Evolutionary conservation across 2,113 vertebrate genomes (phyloP), one percentile per base, ranked within the genome.

Genomic region (Caretta caretta): DNA sequence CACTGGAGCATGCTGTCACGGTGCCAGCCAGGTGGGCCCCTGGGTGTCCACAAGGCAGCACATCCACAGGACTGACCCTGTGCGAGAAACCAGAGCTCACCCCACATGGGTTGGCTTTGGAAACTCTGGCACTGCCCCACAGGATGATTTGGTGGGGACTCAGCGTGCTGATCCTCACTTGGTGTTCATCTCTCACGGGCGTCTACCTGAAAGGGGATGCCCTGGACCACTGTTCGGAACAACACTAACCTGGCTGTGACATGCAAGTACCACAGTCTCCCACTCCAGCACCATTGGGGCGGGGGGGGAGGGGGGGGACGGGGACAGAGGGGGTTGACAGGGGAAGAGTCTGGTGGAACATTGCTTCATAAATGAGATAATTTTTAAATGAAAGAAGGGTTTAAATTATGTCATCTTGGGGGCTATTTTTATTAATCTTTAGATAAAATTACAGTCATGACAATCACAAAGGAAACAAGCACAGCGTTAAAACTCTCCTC

Each of bases 251-350:
- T 38, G 65, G 65, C 65, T 38, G 20, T 20, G n/a, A 72, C 65
- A 38, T n/a, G n/a, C 62, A 19, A 53, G 16, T 35, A 38, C 17
- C n/a, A 19, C 9, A 5, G 20, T 72, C 65, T 72, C n/a, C 19
- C 65, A 72, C 19, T 38, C n/a, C n/a, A n/a, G 31, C 16, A 69
- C 16, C 62, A 31, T 62, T 31, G 17, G 19, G 51, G 16, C 27
- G 13, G 57, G 17, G 6, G 6, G 27, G 3, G 59, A n/a, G 29
- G 29, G 5, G 29, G 1, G 5, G 6, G 59, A 11, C 3, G 12
- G 29, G 13, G 56, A 6, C 7, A 54, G 54, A 22, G 20, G 20
- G 53, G 20, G 20, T 9, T 22, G 53, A 54, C 53, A 54, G 12
- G 27, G 12, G 57, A 62, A 12, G 57, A 12, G 57, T 29, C 29